Percentiles rank a stretch among this genome's conserved stretches.
Conservation (phyloP, 2,797 vertebrate genomes). For the Siniperca obscura region DNA sequence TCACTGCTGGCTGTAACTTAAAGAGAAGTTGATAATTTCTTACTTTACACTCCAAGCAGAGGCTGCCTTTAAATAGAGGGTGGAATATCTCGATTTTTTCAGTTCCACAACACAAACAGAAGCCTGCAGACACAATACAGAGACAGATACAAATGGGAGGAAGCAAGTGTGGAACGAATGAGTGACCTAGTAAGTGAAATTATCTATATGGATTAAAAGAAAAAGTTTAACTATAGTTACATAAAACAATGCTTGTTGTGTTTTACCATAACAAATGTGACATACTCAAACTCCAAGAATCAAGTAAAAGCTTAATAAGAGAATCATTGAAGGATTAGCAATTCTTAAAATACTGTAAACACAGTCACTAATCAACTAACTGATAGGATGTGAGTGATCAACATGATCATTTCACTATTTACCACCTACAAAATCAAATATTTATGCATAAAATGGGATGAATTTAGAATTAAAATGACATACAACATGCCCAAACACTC, state of each 20-base stretch:
- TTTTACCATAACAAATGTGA: neutral
- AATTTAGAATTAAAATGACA: no score
- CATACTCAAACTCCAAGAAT: neutral
- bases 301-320: neutral
- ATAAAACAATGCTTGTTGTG: neutral
- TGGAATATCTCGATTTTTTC: slow-evolving; percentile 66
- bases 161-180: neutral
- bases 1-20: neutral
- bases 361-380: neutral
- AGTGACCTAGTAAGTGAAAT: neutral
- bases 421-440: neutral
- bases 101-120: slow-evolving; percentile 83
- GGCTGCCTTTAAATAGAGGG: slow-evolving; percentile 85
- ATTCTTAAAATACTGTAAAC: neutral
- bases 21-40: neutral
- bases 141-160: rapidly evolving
- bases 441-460: neutral
- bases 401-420: neutral
- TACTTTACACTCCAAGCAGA: slow-evolving; percentile 85
- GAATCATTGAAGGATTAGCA: neutral
- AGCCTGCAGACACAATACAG: slow-evolving; percentile 63
- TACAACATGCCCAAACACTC: neutral
- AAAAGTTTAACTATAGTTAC: neutral
- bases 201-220: neutral
- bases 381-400: no score